Evolutionary conservation across 2,797 vertebrate species (phyloP).

Genomic region (Tadarida brasiliensis): DNA sequence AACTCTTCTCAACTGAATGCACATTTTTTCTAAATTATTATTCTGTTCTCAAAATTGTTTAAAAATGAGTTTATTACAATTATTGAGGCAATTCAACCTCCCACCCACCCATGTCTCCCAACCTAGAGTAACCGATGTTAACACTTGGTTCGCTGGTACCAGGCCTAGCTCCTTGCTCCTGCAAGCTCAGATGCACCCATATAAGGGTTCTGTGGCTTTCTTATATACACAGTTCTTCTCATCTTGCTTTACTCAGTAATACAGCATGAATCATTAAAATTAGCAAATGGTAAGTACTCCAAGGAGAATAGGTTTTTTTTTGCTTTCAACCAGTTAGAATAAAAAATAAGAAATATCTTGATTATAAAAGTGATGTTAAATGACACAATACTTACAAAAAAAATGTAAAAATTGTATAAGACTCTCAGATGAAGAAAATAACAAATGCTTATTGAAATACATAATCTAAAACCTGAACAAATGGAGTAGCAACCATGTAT

Average conservation of each 20-base stretch:
- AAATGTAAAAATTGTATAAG: background rate
- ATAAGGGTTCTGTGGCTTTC: background rate
- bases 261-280: background rate
- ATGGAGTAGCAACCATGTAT: background rate
- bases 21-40: constrained; percentile 5
- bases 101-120: no score
- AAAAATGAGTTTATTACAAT: background rate
- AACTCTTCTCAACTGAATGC: background rate
- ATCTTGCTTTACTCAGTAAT: background rate
- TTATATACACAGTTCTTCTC: background rate
- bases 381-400: background rate
- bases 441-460: background rate
- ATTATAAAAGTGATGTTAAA: background rate
- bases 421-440: background rate
- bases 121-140: background rate
- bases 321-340: background rate
- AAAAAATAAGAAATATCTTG: background rate
- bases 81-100: background rate
- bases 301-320: background rate
- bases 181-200: background rate
- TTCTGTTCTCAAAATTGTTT: background rate
- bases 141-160: background rate
- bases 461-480: background rate
- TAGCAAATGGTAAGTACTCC: background rate
- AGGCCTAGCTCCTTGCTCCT: background rate